These are phyloP conservation scores for Dorcus hopei DNA, from an alignment of 2,888 invertebrate species.

Conservation along the genomic window DNA sequence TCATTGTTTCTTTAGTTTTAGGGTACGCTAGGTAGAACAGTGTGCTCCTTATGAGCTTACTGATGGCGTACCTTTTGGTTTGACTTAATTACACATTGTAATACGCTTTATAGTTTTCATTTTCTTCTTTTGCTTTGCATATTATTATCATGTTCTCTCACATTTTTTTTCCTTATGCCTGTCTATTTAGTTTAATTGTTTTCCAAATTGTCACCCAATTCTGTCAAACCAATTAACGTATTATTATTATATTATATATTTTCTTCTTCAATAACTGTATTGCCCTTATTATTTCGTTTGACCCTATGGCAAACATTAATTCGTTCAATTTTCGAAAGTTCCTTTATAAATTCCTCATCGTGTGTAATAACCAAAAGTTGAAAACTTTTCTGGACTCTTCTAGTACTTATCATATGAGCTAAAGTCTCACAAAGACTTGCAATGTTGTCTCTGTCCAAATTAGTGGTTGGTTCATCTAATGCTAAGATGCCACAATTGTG, in stretches of 20 bases:
- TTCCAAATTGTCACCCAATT: no score
- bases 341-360: constrained; percentile 87
- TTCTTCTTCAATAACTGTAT: constrained; percentile 51
- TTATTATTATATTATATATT: neutral
- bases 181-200: no score
- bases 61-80: no score
- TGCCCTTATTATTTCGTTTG: constrained; percentile 61
- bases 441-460: constrained; percentile 88
- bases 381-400: constrained; percentile 70
- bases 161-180: no score
- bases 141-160: no score
- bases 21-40: no score
- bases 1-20: no score
- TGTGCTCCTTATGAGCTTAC: no score
- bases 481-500: constrained; percentile 93
- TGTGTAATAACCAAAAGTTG: constrained; percentile 97
- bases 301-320: constrained; percentile 70
- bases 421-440: constrained; percentile 76
- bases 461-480: constrained; percentile 98
- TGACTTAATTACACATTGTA: no score
- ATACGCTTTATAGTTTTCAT: no score
- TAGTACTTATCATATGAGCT: constrained; percentile 64
- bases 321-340: constrained; percentile 65
- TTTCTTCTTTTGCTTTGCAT: no score
- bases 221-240: no score